Evolutionary conservation across 2,888 invertebrate species (phyloP).

Genomic region (Dioctria linearis): DNA sequence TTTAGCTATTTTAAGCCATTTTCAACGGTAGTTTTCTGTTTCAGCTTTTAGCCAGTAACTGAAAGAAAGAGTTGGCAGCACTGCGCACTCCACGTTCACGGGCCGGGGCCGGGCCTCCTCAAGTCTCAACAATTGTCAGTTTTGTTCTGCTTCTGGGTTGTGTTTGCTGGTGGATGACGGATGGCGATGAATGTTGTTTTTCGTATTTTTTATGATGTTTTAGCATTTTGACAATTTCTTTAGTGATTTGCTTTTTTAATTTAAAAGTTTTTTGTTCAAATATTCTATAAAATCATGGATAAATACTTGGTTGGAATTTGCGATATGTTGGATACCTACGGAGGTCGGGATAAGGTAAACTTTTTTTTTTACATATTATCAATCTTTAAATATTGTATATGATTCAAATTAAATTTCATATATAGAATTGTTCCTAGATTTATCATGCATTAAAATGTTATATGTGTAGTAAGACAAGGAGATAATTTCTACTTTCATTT

Average conservation of each 20-base stretch:
- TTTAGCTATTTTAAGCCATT: too few relatives aligned
- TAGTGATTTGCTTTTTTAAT: background rate
- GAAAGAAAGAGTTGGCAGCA: background rate
- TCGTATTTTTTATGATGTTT: slow-evolving; percentile 4
- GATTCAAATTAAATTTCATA: background rate
- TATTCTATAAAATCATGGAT: slow-evolving; percentile 3
- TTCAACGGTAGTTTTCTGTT: background rate
- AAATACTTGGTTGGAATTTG: slow-evolving; percentile 74
- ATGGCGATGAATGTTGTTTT: too few relatives aligned
- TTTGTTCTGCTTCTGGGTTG: background rate
- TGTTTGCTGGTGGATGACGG: too few relatives aligned
- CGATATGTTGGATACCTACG: slow-evolving; percentile 83
- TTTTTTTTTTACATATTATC: slow-evolving; percentile 4
- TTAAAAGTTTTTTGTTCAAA: background rate
- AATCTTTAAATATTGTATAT: background rate
- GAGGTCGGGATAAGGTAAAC: slow-evolving; percentile 87
- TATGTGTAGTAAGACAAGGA: too few relatives aligned
- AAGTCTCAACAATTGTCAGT: background rate
- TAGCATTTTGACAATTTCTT: background rate
- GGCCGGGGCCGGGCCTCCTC: background rate
- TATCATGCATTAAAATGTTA: too few relatives aligned
- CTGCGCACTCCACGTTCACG: background rate
- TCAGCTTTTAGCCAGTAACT: background rate
- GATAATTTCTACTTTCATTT: too few relatives aligned
- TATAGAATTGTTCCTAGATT: too few relatives aligned